Evolutionary conservation across 1,140 invertebrate genomes (phyloP), one percentile per base, ranked within the genome.

Genomic region (Formica selysi): DNA sequence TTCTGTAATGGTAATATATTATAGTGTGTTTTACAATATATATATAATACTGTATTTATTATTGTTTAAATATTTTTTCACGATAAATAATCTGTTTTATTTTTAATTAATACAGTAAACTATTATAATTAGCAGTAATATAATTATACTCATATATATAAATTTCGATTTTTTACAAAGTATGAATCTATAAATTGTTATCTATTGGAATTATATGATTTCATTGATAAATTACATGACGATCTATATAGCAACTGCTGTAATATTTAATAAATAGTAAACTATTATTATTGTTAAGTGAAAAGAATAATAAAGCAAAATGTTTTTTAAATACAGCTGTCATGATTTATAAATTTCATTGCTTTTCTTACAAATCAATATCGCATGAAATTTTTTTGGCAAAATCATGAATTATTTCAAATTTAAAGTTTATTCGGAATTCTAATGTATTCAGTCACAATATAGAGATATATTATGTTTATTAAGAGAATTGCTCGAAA

Each of bases 231-330:
- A 85, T 85, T 48, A 76, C 51, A 41, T 76, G 51, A 62, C 54
- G 26, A 48, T 32, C 19, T 41, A 51, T 87, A 68, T 76, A 85
- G 74, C 70, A 85, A 59, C 10, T 59, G 3, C 3, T 41, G 38
- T 86, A 59, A 16, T 76, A 41, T 85, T 48, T 87, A 87, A 67
- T 26, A 4, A 67, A 86, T 87, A 67, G 22, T 73, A 67, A 85
- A 44, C 10, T 44, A 13, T 44, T 44, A 44, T 8, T 44, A 44
- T 44, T 44, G 10, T n/a, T 36, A 78, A 70, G 11, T 76, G 76
- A 76, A 22, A 68, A 76, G 70, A 83, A 71, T 29, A 59, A 54
- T 86, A 0, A 67, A 41, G 16, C 76, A 67, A 32, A 3, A 26
- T 70, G 51, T 41, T 62, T 41, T 74, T 61, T 44, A 61, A n/a